Percentiles rank a stretch among this genome's conserved stretches.
phyloP scores from a whole-genome alignment of 2,888 invertebrate genomes.

The Antheraea yamamai region DNA sequence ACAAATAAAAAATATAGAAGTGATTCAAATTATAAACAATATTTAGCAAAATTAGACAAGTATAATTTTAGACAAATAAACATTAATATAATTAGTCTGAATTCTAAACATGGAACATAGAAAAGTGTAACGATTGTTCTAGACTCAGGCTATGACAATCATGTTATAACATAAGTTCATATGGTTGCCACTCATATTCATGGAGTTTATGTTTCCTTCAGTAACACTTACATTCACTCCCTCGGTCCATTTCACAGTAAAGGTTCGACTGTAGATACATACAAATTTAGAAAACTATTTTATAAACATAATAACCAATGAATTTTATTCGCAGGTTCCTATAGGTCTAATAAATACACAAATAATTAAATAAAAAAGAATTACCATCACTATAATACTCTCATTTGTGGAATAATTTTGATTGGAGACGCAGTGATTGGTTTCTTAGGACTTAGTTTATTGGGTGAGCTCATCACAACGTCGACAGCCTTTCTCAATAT shows the following conservation, averaged over 20 bases:
- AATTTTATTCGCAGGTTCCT: background rate
- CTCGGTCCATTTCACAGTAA: no score
- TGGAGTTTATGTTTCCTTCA: no score
- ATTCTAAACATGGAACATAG: background rate
- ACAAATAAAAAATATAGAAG: background rate
- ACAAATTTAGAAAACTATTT: background rate
- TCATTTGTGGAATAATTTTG: slow-evolving; percentile 64
- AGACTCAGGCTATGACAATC: no score
- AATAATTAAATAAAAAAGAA: slow-evolving; percentile 18
- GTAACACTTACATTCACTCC: no score
- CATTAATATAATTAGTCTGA: background rate
- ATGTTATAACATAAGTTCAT: no score
- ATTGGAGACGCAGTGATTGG: slow-evolving; percentile 67
- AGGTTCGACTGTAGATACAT: no score
- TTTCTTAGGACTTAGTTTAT: slow-evolving; percentile 74
- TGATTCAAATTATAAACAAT: background rate
- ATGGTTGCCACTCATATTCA: no score
- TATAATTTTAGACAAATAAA: background rate
- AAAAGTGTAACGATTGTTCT: background rate
- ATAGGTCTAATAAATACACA: background rate
- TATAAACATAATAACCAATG: background rate
- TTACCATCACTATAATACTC: slow-evolving; percentile 55
- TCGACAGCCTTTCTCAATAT: slow-evolving; percentile 74
- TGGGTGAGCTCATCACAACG: slow-evolving; percentile 76
- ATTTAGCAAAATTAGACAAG: background rate